Evolutionary conservation across 2,888 invertebrate genomes (phyloP).

Genomic region (Yponomeuta evonymella): DNA sequence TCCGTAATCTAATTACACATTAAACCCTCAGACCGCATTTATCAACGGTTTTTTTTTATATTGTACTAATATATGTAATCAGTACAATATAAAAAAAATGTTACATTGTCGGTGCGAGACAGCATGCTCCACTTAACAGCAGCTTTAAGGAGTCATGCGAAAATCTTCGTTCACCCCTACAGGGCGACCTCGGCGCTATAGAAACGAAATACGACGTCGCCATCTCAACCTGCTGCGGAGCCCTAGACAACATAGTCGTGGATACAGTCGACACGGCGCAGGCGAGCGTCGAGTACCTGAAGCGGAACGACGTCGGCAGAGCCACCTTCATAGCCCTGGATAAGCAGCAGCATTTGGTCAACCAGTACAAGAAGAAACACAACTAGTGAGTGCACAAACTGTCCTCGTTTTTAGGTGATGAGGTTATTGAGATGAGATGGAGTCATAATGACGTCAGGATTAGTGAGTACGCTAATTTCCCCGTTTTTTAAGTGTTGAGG

Average conservation of each 20-base stretch:
- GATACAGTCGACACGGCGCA: constrained; percentile 92
- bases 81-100: no score
- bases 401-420: background rate
- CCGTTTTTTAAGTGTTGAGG: no score
- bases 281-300: constrained; percentile 87
- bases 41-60: no score
- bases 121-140: no score
- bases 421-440: background rate
- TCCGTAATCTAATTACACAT: no score
- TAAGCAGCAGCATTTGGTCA: constrained; percentile 81
- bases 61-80: no score
- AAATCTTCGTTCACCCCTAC: constrained; percentile 12
- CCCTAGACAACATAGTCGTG: constrained; percentile 93
- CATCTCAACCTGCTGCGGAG: constrained; percentile 94
- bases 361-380: constrained; percentile 27
- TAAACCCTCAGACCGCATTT: no score
- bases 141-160: no score
- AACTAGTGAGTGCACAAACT: constrained; percentile 42
- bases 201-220: constrained; percentile 95
- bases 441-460: background rate
- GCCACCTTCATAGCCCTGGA: constrained; percentile 94
- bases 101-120: no score
- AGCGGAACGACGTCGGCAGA: constrained; percentile 85
- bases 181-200: constrained; percentile 97
- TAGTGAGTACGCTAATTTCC: no score